A percentile compares a stretch with the other conserved stretches of the same genome.
Conservation (phyloP, 2,113 vertebrate species). For the Sterrhoptilus dennistouni region DNA sequence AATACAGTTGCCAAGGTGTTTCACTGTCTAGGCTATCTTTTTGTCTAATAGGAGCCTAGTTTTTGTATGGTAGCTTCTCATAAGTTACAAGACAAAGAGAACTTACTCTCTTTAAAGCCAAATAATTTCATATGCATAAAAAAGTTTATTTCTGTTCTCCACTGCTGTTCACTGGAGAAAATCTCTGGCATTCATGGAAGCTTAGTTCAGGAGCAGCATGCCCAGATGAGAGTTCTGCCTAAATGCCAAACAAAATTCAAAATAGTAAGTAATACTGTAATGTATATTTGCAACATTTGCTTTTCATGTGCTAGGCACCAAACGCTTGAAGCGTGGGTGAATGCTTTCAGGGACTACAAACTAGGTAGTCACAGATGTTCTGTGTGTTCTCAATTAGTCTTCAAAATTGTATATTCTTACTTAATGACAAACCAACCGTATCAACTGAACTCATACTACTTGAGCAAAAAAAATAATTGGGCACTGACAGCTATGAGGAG, state of each 20-base stretch:
- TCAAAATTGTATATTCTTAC: background rate
- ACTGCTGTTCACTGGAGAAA: background rate
- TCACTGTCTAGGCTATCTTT: background rate
- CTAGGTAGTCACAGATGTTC: background rate
- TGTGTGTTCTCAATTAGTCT: background rate
- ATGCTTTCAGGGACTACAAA: constrained; percentile 2
- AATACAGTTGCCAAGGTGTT: background rate
- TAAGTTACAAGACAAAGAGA: background rate
- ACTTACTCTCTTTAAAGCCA: background rate
- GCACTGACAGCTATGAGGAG: background rate
- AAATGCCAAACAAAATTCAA: background rate
- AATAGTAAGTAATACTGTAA: background rate
- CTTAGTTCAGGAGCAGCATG: background rate
- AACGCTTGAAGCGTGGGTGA: background rate
- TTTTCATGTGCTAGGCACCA: background rate
- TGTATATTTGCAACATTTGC: background rate
- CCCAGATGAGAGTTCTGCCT: background rate
- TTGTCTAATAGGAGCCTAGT: background rate
- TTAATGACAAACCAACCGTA: background rate
- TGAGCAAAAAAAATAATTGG: constrained; percentile 1
- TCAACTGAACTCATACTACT: background rate
- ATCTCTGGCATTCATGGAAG: background rate
- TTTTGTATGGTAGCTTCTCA: background rate
- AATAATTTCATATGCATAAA: background rate
- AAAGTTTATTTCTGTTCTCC: background rate